phyloP scores from a whole-genome alignment of 2,888 invertebrate genomes.

The Itoplectis maculator region DNA sequence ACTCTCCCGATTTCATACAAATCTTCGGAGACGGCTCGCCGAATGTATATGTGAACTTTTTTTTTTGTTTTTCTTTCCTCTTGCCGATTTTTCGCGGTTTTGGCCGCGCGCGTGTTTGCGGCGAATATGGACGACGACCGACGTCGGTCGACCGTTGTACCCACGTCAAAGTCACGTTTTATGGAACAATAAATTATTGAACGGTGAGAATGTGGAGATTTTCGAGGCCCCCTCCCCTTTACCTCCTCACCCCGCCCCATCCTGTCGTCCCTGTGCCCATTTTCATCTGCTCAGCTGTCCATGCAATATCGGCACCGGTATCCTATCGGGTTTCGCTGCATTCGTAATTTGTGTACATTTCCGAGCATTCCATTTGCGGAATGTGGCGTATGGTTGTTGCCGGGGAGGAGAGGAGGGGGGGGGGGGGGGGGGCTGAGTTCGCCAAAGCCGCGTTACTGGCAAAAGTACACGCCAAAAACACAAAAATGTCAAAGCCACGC shows the following conservation, averaged over 20 bases:
- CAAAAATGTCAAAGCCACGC: slow-evolving; percentile 1
- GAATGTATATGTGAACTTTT: not conserved
- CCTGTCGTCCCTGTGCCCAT: too few species aligned
- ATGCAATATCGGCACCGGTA: not conserved
- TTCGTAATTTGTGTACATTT: not conserved
- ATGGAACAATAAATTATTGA: not conserved
- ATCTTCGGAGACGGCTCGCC: slow-evolving; percentile 51
- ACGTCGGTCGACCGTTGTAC: not conserved
- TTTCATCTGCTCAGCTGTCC: not conserved
- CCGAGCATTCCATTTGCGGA: not conserved
- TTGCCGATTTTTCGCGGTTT: slow-evolving; percentile 15
- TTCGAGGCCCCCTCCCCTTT: too few species aligned
- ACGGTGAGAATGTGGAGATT: not conserved
- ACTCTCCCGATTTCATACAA: slow-evolving; percentile 60
- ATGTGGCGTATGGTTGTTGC: not conserved
- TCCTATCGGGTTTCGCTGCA: not conserved
- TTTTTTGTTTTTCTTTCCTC: not conserved
- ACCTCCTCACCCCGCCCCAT: too few species aligned
- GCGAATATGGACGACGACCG: not conserved
- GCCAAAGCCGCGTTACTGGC: not conserved
- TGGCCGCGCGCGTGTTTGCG: not conserved
- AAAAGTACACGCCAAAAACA: not conserved
- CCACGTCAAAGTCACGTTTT: not conserved
- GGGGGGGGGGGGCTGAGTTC: not conserved
- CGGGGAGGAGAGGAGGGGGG: not conserved